A percentile compares a stretch with the other conserved stretches of the same genome.
Evolutionary conservation across 2,797 vertebrate genomes (phyloP).

Genomic region (Coendou prehensilis): DNA sequence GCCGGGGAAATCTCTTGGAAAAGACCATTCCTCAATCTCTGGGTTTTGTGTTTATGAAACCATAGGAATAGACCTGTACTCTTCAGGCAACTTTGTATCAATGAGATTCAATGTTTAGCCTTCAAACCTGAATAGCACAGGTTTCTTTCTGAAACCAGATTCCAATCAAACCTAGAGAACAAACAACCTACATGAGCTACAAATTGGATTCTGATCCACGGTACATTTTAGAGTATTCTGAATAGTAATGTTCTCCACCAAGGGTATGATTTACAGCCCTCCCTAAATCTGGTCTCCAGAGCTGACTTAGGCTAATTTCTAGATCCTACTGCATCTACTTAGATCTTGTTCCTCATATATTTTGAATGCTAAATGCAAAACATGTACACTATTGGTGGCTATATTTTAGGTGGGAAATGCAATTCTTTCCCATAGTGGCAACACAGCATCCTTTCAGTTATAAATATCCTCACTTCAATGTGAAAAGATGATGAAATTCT

Average conservation of each 20-base stretch:
- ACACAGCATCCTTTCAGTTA: conserved; percentile 81
- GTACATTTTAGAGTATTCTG: conserved; percentile 77
- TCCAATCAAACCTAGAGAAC: conserved; percentile 35
- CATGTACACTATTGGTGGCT: conserved; percentile 83
- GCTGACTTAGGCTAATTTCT: conserved; percentile 87
- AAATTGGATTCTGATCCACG: conserved; percentile 61
- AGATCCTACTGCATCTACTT: conserved; percentile 85
- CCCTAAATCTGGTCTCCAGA: conserved; percentile 86
- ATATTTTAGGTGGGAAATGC: conserved; percentile 85
- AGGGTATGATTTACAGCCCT: conserved; percentile 77
- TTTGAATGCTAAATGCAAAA: conserved; percentile 87
- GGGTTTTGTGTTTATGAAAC: conserved; percentile 58
- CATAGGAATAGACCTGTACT: neutral
- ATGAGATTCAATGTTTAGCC: conserved; percentile 21
- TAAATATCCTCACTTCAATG: conserved; percentile 87
- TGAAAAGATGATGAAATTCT: conserved; percentile 87
- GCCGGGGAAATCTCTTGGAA: neutral
- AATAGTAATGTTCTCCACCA: conserved; percentile 75
- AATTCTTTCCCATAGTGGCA: conserved; percentile 85
- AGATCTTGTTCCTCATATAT: conserved; percentile 83
- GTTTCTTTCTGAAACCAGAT: conserved; percentile 22
- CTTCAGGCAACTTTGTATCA: conserved; percentile 12
- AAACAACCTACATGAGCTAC: conserved; percentile 49
- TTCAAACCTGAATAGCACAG: conserved; percentile 32
- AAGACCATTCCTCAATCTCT: conserved; percentile 37